Base-by-base conservation (phyloP, 2,113 vertebrate species). In the Laticauda colubrina region DNA sequence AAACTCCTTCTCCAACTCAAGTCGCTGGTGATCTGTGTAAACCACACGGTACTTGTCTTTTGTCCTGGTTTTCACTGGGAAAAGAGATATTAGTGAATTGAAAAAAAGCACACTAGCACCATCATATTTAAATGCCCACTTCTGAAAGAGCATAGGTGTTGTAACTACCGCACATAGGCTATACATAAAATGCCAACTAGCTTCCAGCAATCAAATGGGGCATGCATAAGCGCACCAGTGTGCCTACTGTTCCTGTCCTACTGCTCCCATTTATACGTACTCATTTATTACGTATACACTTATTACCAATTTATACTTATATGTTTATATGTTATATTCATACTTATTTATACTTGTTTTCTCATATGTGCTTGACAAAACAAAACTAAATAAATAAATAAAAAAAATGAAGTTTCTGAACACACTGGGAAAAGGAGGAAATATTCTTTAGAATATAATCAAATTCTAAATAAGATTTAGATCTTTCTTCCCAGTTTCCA, bases 1-100 rank as follows among this genome's bases (percentile, higher is more conserved):
- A 91, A 98, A 98, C 94, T 98, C 98, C 91, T 98, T 98, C 97
- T 98, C 98, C 96, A 98, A 96, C 94, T 98, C 98, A 94, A 98
- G 96, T 21, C 98, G 95, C 97, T 98, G 98, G 95, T 98, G 98
- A 96, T 98, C 98, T 1, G 98, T 98, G 96, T 98, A 98, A 92
- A 98, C 98, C 3, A 98, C 98, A 3, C 98, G 97, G 93, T 98
- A 98, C 93, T 98, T 98, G 96, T 98, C 98, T 97, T 98, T 98
- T 89, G 98, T 98, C 95, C 98, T 97, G 93, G 98, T 98, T 97
- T 98, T 98, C 96, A 97, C 97, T 98, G 96, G 85, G 93, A 39
- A 87, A 93, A 97, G 85, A 95, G 96, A 93, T 69, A 92, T 91
- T 54, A 81, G 14, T 2, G 91, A 89, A 89, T 86, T 94, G 92